Conservation (phyloP, 2,797 vertebrate species). For the Tokudaia tokunoshimensis region DNA sequence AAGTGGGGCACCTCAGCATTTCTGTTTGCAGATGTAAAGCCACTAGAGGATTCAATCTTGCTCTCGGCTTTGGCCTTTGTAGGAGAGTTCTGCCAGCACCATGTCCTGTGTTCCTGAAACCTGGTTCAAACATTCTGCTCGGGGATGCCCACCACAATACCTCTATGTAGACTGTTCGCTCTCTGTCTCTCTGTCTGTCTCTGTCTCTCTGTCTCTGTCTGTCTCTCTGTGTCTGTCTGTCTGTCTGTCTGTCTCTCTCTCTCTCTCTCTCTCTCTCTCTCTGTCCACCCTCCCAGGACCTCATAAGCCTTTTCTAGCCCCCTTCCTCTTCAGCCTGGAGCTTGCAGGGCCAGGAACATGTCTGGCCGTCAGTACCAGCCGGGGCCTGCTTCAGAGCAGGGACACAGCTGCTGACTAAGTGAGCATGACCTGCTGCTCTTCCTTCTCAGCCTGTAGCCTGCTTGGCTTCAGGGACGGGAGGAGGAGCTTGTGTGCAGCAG, state of each 20-base stretch:
- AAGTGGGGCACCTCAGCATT: no score
- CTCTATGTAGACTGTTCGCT: accelerated
- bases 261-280: no score
- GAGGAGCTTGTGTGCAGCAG: no score
- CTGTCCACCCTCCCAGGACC: background rate
- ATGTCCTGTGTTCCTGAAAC: background rate
- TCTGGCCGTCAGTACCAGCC: background rate
- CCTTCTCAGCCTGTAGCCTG: background rate
- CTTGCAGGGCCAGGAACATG: background rate
- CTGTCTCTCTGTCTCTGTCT: no score
- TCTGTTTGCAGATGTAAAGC: no score
- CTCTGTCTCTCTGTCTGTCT: no score
- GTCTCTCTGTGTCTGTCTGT: no score
- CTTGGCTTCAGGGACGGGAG: background rate
- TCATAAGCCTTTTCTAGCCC: background rate
- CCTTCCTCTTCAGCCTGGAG: background rate
- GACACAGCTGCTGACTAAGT: background rate
- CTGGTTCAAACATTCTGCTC: background rate
- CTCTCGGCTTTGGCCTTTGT: background rate
- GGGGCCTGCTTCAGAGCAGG: background rate
- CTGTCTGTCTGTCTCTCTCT: no score
- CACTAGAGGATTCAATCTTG: background rate
- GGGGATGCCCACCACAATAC: background rate
- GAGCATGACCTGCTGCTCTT: background rate
- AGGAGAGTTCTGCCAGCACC: accelerated